A percentile compares a stretch with the other conserved stretches of the same genome.
These are phyloP conservation scores for Lasiurus cinereus DNA, from an alignment of 2,113 vertebrate species.

Conservation along the genomic window DNA sequence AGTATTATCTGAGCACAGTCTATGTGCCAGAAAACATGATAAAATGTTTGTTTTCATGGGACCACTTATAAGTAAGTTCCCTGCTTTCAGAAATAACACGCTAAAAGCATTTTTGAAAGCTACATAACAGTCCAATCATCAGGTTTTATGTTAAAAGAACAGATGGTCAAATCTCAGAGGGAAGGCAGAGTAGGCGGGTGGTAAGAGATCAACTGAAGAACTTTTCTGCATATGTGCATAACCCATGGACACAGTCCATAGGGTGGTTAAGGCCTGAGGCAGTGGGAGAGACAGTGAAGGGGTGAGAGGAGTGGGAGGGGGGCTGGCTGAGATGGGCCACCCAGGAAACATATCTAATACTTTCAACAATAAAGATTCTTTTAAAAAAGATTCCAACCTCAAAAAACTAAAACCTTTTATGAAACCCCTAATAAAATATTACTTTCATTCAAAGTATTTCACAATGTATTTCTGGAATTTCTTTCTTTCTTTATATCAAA, in stretches of 20 bases:
- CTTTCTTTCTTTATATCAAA: neutral
- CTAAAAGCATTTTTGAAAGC: neutral
- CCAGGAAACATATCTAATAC: too few relatives aligned
- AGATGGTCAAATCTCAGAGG: too few relatives aligned
- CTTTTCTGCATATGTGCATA: too few relatives aligned
- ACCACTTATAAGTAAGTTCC: neutral
- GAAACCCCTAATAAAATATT: neutral
- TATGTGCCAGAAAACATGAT: neutral
- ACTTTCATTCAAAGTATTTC: slow-evolving; percentile 24
- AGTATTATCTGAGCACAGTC: neutral
- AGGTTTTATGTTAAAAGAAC: neutral
- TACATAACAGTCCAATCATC: neutral
- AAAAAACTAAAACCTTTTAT: neutral
- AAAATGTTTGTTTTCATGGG: neutral
- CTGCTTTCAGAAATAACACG: slow-evolving; percentile 34
- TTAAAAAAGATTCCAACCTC: neutral
- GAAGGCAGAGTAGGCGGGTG: too few relatives aligned
- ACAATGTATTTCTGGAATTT: neutral
- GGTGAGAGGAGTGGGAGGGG: too few relatives aligned
- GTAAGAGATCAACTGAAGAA: too few relatives aligned
- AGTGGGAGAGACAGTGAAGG: too few relatives aligned
- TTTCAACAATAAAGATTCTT: too few relatives aligned
- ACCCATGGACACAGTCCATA: too few relatives aligned
- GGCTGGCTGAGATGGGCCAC: too few relatives aligned
- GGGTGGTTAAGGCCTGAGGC: too few relatives aligned